Conservation (phyloP, 2,888 invertebrate species). For the Rapana venosa region DNA sequence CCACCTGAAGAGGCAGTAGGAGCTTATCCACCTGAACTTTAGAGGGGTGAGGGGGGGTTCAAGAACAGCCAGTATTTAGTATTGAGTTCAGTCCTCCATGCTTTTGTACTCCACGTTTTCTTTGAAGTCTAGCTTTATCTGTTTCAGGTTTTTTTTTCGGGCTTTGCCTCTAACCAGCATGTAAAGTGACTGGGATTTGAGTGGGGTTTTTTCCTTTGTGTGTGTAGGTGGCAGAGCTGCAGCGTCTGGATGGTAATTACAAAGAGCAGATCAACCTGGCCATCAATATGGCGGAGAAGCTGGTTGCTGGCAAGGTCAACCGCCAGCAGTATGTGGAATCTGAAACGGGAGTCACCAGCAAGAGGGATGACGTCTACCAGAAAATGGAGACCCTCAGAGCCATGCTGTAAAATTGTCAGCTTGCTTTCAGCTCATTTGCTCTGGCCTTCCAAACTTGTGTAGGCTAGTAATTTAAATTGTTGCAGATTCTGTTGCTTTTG, state of each 20-base stretch:
- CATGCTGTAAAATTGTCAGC: slow-evolving; percentile 36
- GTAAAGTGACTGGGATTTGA: too few relatives aligned
- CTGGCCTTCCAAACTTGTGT: neutral
- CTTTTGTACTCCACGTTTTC: too few relatives aligned
- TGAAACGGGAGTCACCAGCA: slow-evolving; percentile 81
- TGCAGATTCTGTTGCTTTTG: neutral
- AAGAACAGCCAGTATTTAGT: neutral
- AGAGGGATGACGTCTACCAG: slow-evolving; percentile 81
- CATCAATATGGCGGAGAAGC: slow-evolving; percentile 82
- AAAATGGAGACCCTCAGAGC: slow-evolving; percentile 75
- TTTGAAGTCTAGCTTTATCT: too few relatives aligned
- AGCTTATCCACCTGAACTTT: neutral
- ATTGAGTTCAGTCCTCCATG: too few relatives aligned
- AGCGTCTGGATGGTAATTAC: slow-evolving; percentile 81
- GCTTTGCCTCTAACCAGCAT: too few relatives aligned
- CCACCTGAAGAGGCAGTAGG: too few relatives aligned
- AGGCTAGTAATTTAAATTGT: neutral
- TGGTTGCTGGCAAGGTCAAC: slow-evolving; percentile 82
- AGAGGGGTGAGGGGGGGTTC: neutral
- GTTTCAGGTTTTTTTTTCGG: too few relatives aligned
- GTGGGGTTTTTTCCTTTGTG: neutral
- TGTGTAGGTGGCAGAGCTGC: slow-evolving; percentile 81
- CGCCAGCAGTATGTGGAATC: slow-evolving; percentile 83
- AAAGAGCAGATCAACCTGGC: slow-evolving; percentile 74
- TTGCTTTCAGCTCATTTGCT: neutral